phyloP scores from a whole-genome alignment of 2,888 invertebrate species.

The Cosmopolites sordidus region DNA sequence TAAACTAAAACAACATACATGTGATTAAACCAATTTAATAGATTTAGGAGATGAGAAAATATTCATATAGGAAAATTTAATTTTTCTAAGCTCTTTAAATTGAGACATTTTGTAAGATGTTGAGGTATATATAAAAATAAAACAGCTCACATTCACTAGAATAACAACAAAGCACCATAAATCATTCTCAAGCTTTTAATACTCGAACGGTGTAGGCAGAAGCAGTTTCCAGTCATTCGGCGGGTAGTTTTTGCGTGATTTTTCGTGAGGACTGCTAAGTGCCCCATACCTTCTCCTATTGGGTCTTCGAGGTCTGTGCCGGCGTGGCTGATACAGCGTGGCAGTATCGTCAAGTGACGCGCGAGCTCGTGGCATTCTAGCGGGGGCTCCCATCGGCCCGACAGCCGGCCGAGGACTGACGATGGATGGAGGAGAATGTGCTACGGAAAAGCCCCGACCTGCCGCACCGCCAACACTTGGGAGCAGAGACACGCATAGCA shows the following conservation, averaged over 20 bases:
- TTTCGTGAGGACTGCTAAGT: slow-evolving; percentile 1
- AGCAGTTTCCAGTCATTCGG: too few species aligned
- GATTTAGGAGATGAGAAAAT: too few species aligned
- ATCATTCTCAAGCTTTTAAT: not conserved
- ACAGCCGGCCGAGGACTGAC: slow-evolving; percentile 38
- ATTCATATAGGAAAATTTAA: too few species aligned
- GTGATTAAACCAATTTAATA: too few species aligned
- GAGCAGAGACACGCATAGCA: slow-evolving; percentile 9
- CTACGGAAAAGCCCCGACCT: slow-evolving; percentile 14
- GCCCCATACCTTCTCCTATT: slow-evolving; percentile 32
- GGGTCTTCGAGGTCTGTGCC: slow-evolving; percentile 33
- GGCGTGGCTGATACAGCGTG: slow-evolving; percentile 38
- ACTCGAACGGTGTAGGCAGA: too few species aligned
- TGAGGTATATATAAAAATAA: too few species aligned
- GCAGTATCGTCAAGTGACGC: slow-evolving; percentile 38
- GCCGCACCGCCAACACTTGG: slow-evolving; percentile 10
- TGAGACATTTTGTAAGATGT: too few species aligned
- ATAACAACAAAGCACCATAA: not conserved
- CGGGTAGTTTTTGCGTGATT: too few species aligned
- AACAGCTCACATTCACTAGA: too few species aligned
- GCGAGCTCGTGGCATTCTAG: slow-evolving; percentile 40
- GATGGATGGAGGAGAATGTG: slow-evolving; percentile 5
- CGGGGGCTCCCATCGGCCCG: slow-evolving; percentile 42
- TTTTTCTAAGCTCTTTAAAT: too few species aligned
- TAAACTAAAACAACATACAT: too few species aligned